These are phyloP conservation scores for Dromococcyx pavoninus DNA, from an alignment of 2,797 vertebrate species.

Conservation along the genomic window DNA sequence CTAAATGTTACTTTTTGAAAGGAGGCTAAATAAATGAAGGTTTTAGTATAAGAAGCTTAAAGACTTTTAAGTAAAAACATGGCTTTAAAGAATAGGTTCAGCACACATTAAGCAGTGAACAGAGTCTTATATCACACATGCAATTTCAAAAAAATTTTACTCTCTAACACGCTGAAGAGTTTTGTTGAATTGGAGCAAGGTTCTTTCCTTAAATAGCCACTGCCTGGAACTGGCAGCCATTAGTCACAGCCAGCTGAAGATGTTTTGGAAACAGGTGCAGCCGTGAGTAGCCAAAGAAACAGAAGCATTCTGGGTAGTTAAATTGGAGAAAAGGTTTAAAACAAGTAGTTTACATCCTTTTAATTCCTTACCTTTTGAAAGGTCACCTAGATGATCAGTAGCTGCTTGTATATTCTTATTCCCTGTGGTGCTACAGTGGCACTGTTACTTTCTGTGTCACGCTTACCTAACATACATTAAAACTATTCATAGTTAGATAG, in stretches of 20 bases:
- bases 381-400: neutral
- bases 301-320: neutral
- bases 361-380: neutral
- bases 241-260: slow-evolving; percentile 40
- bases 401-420: neutral
- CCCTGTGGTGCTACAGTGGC: accelerated
- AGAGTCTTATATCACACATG: neutral
- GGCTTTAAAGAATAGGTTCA: slow-evolving; percentile 14
- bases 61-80: neutral
- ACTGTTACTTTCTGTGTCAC: neutral
- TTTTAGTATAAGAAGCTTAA: slow-evolving; percentile 48
- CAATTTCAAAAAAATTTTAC: neutral
- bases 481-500: neutral
- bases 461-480: neutral
- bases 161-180: neutral
- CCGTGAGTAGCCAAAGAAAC: neutral
- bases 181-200: neutral
- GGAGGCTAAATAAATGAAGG: slow-evolving; percentile 18
- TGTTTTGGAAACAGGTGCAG: slow-evolving; percentile 57
- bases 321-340: slow-evolving; percentile 4
- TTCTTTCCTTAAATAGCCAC: slow-evolving; percentile 55
- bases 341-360: neutral
- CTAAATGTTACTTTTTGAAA: slow-evolving; percentile 12
- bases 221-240: slow-evolving; percentile 43
- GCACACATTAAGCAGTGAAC: neutral